A percentile compares a stretch with the other conserved stretches of the same genome.
phyloP scores from a whole-genome alignment of 35 echinoderm and acorn worm species.

The Heliocidaris tuberculata region DNA sequence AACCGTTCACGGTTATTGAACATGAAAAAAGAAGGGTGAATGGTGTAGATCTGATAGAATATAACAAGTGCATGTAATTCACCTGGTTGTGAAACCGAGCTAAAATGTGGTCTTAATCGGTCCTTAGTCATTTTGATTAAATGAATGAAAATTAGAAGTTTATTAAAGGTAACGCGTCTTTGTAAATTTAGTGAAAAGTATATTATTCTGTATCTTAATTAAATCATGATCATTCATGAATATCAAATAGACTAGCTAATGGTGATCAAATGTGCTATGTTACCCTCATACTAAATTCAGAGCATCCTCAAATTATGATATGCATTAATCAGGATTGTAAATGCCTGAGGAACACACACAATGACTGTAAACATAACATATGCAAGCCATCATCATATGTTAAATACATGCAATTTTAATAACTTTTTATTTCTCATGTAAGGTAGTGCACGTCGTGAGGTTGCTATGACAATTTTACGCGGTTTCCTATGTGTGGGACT shows the following conservation, averaged over 20 bases:
- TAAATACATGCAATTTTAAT: not conserved
- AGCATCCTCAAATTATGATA: not conserved
- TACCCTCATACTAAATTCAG: not conserved
- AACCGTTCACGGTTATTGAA: too few species aligned
- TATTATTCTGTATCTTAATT: not conserved
- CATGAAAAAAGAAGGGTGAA: too few species aligned
- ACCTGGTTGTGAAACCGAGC: too few species aligned
- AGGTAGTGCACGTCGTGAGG: not conserved
- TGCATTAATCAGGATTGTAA: not conserved
- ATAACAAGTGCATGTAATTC: too few species aligned
- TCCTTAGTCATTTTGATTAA: too few species aligned
- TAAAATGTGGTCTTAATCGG: too few species aligned
- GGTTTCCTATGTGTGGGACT: slow-evolving; percentile 15
- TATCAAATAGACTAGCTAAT: not conserved
- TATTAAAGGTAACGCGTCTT: too few species aligned
- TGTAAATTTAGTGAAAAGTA: not conserved
- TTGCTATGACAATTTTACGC: not conserved
- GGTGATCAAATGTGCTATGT: not conserved
- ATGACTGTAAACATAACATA: not conserved
- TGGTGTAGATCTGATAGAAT: too few species aligned
- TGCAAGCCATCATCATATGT: not conserved
- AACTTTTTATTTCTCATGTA: not conserved
- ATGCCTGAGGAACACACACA: not conserved
- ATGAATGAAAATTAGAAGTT: too few species aligned
- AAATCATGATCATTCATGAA: not conserved